phyloP scores from a whole-genome alignment of 1,140 invertebrate genomes.

The Pygmarrhopalites habei region DNA sequence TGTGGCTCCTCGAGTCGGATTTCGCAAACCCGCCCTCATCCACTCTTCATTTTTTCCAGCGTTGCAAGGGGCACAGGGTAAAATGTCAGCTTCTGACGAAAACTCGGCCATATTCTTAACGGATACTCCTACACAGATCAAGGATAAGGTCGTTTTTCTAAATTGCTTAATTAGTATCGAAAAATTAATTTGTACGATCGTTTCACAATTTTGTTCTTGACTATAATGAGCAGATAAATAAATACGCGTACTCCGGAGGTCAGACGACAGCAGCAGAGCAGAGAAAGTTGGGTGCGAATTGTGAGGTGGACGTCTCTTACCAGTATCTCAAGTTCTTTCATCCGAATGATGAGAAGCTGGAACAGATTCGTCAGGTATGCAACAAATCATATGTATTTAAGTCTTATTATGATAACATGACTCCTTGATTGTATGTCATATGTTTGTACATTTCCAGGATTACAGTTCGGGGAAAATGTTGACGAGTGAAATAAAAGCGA shows the following conservation, averaged over 20 bases:
- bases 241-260: slow-evolving; percentile 97
- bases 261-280: slow-evolving; percentile 90
- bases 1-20: slow-evolving; percentile 80
- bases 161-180: too few relatives aligned
- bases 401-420: too few relatives aligned
- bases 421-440: too few relatives aligned
- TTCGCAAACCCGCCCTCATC: slow-evolving; percentile 85
- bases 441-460: too few relatives aligned
- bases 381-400: too few relatives aligned
- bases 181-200: too few relatives aligned
- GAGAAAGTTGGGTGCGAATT: slow-evolving; percentile 80
- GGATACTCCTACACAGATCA: slow-evolving; percentile 93
- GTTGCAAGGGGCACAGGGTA: slow-evolving; percentile 89
- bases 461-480: slow-evolving; percentile 57
- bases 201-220: too few relatives aligned
- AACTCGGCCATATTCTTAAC: slow-evolving; percentile 92
- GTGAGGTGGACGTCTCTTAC: slow-evolving; percentile 90
- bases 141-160: slow-evolving; percentile 96
- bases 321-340: slow-evolving; percentile 95
- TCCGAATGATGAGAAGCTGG: slow-evolving; percentile 84
- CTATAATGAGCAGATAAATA: slow-evolving; percentile 91
- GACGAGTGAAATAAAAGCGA: slow-evolving; percentile 58
- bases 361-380: slow-evolving; percentile 68
- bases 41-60: slow-evolving; percentile 95
- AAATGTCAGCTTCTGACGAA: slow-evolving; percentile 94